phyloP scores from a whole-genome alignment of 2,113 vertebrate genomes.

The Crotalus tigris region DNA sequence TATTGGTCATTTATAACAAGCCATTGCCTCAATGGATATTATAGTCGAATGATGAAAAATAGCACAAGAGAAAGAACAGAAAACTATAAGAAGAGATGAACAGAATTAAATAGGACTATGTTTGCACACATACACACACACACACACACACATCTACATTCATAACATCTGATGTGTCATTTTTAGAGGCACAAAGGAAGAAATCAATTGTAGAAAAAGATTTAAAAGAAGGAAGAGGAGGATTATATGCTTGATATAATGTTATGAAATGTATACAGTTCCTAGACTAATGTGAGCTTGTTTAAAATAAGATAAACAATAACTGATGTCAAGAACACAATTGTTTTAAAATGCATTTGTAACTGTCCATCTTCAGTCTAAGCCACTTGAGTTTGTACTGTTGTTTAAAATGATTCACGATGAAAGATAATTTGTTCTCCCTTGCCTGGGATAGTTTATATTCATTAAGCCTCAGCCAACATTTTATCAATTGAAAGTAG shows the following conservation, averaged over 20 bases:
- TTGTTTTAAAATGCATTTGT: background rate
- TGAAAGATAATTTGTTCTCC: background rate
- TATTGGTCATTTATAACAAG: background rate
- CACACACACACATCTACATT: background rate
- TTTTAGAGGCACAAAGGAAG: background rate
- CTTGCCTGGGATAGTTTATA: background rate
- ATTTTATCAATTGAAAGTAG: slow-evolving; percentile 8
- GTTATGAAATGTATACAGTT: background rate
- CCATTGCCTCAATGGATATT: background rate
- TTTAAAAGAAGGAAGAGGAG: background rate
- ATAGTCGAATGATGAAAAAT: background rate
- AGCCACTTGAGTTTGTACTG: background rate
- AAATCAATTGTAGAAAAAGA: background rate
- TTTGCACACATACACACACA: too few species aligned
- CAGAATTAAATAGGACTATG: background rate
- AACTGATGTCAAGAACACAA: background rate
- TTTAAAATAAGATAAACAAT: background rate
- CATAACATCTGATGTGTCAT: background rate
- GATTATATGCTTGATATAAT: background rate
- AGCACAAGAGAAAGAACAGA: background rate
- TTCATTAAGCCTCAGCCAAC: background rate
- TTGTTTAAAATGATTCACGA: background rate
- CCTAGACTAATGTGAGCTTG: background rate
- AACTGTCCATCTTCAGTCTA: background rate
- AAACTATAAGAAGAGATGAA: background rate